Evolutionary conservation across 2,888 invertebrate genomes (phyloP), one percentile per base, ranked within the genome.

Genomic region (Pachydiplax longipennis): DNA sequence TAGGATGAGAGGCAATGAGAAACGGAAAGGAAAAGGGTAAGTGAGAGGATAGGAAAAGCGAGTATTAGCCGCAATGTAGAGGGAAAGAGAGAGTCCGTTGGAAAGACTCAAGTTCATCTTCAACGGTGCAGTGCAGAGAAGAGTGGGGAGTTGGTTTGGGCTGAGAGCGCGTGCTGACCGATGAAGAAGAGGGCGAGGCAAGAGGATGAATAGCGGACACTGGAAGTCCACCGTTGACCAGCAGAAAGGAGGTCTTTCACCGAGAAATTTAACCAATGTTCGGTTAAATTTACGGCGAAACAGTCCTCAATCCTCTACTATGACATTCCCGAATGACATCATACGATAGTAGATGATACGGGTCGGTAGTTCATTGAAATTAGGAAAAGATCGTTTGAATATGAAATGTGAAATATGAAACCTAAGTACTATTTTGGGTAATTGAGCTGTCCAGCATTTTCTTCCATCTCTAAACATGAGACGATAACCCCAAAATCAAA

Each of bases 81-180:
- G 58, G 44, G 53, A 53, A 53, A 13, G 58, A 53, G 31, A 53
- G 53, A 83, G 58, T 18, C 83, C 83, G 35, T 58, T 83, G 48
- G 61, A 61, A 37, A 22, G 37, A 87, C 83, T 48, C 10, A 31
- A 83, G 58, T 83, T 65, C 61, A 37, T 87, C 87, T 65, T 87
- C 65, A 65, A 37, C 61, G 61, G 87, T 87, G 61, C 61, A 87
- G 12, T 18, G 18, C 83, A 25, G 80, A 80, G 25, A 37, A 35
- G 25, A 35, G 15, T 10, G 81, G 83, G 48, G 83, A 25, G 83
- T 53, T 61, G 87, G 61, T 87, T 87, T 87, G 87, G 65, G 87
- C 82, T 48, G 82, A 44, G 82, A 53, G 48, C 87, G 87, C 87
- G 87, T 87, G 87, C 87, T 61, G 87, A 61, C 87, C 40, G 87